Evolutionary conservation across 2,113 vertebrate genomes (phyloP).

Genomic region (Myiopsitta monachus): DNA sequence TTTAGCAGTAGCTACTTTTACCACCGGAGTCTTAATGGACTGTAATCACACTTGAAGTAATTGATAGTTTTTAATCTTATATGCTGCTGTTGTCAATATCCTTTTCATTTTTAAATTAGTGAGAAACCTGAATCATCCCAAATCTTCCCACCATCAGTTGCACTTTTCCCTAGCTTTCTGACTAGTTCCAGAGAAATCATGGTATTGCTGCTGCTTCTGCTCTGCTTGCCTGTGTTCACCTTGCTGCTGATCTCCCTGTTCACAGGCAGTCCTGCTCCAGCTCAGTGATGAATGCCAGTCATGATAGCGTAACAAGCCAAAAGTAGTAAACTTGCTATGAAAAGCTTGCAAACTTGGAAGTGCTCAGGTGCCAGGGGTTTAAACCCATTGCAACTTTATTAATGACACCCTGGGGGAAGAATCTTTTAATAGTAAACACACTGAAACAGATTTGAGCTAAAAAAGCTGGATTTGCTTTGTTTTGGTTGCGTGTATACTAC

Average conservation of each 20-base stretch:
- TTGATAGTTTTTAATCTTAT: background rate
- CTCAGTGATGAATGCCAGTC: background rate
- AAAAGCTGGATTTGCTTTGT: slow-evolving; percentile 1
- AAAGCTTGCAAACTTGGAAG: slow-evolving; percentile 40
- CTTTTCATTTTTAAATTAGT: background rate
- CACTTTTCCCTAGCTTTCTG: background rate
- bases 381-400: slow-evolving; percentile 40
- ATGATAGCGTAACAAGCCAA: background rate
- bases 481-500: background rate
- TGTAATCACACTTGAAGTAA: background rate
- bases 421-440: slow-evolving; percentile 47
- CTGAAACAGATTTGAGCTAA: slow-evolving; percentile 24
- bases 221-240: background rate
- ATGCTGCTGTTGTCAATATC: background rate
- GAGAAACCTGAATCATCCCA: background rate
- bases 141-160: background rate
- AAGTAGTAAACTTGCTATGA: slow-evolving; percentile 22
- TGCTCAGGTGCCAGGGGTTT: slow-evolving; percentile 16
- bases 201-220: background rate
- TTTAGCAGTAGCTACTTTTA: background rate
- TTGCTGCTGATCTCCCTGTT: background rate
- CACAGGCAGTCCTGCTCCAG: background rate
- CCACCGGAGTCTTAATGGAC: background rate
- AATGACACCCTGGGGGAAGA: slow-evolving; percentile 47
- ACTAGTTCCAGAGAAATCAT: background rate